A percentile compares a stretch with the other conserved stretches of the same genome.
Conservation (phyloP, 2,888 invertebrate species). For the Aspidapion aeneum region DNA sequence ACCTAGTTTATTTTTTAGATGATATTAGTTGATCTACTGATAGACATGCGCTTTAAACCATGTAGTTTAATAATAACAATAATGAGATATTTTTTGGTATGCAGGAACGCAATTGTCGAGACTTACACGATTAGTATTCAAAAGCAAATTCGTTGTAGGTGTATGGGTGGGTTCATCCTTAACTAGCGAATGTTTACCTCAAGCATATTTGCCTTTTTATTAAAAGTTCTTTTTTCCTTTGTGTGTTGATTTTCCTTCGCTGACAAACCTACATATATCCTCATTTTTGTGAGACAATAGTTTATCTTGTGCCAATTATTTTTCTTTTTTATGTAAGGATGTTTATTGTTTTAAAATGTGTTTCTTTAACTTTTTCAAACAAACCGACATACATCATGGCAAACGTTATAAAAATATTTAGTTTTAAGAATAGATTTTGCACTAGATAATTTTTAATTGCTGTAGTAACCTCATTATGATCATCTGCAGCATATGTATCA, state of each 20-base stretch:
- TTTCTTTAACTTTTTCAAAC: background rate
- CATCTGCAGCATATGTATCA: background rate
- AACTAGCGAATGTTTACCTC: background rate
- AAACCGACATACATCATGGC: background rate
- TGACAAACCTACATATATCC: background rate
- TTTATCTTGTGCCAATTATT: background rate
- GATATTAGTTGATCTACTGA: too few species aligned
- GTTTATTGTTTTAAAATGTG: background rate
- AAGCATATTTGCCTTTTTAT: background rate
- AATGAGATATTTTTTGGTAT: too few species aligned
- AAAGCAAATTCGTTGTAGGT: background rate
- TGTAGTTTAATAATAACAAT: too few species aligned
- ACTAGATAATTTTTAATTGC: background rate
- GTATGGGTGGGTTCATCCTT: background rate
- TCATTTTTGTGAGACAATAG: background rate
- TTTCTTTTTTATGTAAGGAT: background rate
- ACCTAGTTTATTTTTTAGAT: too few species aligned
- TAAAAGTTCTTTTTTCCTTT: background rate
- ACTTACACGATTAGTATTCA: background rate
- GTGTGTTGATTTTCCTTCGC: background rate
- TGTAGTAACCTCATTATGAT: background rate
- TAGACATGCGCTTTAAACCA: too few species aligned
- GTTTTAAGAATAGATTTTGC: background rate
- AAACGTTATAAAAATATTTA: background rate
- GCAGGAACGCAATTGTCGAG: background rate